Evolutionary conservation across 2,888 invertebrate species (phyloP).

Genomic region (Bellardia pandia): DNA sequence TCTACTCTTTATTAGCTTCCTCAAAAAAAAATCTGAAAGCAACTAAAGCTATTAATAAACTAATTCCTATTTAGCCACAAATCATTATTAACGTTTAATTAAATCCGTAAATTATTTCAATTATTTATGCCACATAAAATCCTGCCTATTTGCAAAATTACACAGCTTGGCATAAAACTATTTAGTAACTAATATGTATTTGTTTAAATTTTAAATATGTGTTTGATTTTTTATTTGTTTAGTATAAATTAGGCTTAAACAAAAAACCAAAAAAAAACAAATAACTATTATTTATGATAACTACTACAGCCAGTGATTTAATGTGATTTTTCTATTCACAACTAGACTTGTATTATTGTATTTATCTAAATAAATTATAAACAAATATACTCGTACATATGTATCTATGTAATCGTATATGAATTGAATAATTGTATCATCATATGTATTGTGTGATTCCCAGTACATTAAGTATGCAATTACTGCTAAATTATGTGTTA

Average conservation of each 20-base stretch:
- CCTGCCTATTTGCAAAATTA: not conserved
- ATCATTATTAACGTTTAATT: slow-evolving; percentile 32
- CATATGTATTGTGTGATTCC: too few relatives aligned
- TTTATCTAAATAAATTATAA: slow-evolving; percentile 10
- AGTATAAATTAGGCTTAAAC: slow-evolving; percentile 20
- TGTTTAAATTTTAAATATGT: not conserved
- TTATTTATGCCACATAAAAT: not conserved
- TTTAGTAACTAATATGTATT: not conserved
- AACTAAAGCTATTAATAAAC: not conserved
- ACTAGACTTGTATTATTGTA: not conserved
- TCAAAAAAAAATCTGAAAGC: too few relatives aligned
- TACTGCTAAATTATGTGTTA: too few relatives aligned
- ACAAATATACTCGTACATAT: too few relatives aligned
- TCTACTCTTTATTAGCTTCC: too few relatives aligned
- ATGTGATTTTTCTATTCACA: not conserved
- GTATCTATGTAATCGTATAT: too few relatives aligned
- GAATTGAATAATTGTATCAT: too few relatives aligned
- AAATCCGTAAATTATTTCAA: slow-evolving; percentile 18
- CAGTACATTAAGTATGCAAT: too few relatives aligned
- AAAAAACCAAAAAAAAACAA: not conserved
- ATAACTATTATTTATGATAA: slow-evolving; percentile 4
- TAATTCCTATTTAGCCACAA: not conserved
- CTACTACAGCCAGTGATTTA: slow-evolving; percentile 21
- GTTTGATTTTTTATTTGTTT: slow-evolving; percentile 6
- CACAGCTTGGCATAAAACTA: not conserved